A percentile compares a stretch with the other conserved stretches of the same genome.
Conservation (phyloP, 2,113 vertebrate species). For the Embiotoca jacksoni region DNA sequence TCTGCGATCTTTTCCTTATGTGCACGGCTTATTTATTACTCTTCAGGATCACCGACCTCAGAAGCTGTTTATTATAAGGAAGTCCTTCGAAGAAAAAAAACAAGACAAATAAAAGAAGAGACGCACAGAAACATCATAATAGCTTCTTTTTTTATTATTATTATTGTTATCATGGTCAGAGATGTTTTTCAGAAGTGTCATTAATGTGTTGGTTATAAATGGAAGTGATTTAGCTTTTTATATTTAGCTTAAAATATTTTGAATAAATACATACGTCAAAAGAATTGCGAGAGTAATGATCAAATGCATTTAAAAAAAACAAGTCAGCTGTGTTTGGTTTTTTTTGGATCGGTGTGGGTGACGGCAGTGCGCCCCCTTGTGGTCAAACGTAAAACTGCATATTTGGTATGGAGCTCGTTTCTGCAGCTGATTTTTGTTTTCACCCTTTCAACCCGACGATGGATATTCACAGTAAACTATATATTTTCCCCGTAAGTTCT, state of each 20-base stretch:
- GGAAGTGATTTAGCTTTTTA: constrained; percentile 24
- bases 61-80: not conserved
- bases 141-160: constrained; percentile 2
- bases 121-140: constrained; percentile 10
- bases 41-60: not conserved
- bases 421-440: constrained; percentile 22
- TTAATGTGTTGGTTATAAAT: constrained; percentile 26
- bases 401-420: constrained; percentile 60
- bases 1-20: not conserved
- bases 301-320: constrained; percentile 6
- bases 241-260: constrained; percentile 28
- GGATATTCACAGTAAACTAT: constrained; percentile 3
- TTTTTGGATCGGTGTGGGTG: not conserved
- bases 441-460: not conserved
- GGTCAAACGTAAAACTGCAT: constrained; percentile 39
- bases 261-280: constrained; percentile 55
- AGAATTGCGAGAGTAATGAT: not conserved
- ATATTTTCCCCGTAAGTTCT: not conserved
- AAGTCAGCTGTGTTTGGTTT: not conserved
- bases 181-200: constrained; percentile 13
- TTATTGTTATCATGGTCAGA: constrained; percentile 42
- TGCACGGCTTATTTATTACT: constrained; percentile 1
- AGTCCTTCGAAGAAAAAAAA: not conserved
- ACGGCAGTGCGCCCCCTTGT: constrained; percentile 56
- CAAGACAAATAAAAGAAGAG: constrained; percentile 1